phyloP scores from a whole-genome alignment of 2,113 vertebrate genomes.

The Halcyon senegalensis region DNA sequence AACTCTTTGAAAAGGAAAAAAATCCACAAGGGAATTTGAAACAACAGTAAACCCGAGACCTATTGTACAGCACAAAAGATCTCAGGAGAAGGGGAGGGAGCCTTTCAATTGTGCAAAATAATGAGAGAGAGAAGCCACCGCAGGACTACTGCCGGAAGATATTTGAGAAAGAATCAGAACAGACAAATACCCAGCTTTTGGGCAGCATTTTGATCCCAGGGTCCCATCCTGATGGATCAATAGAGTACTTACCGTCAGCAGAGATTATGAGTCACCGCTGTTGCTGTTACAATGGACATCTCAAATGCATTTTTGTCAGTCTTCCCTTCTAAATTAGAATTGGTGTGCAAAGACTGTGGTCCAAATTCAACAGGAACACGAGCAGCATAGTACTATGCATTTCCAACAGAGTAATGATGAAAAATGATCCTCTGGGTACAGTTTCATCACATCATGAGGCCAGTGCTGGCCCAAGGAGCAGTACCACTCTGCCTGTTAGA shows the following conservation, averaged over 20 bases:
- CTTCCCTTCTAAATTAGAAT: slow-evolving; percentile 5
- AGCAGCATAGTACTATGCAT: background rate
- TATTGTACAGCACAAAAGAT: background rate
- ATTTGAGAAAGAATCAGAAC: background rate
- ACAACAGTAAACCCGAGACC: slow-evolving; percentile 15
- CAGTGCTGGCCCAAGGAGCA: background rate
- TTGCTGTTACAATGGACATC: background rate
- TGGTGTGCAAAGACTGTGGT: background rate
- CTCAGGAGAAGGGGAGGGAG: background rate
- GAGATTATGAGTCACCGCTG: background rate
- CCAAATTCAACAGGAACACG: background rate
- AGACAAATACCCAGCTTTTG: background rate
- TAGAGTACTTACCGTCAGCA: background rate
- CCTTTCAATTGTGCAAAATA: slow-evolving; percentile 16
- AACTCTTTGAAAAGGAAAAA: slow-evolving; percentile 16
- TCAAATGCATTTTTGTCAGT: background rate
- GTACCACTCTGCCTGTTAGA: background rate
- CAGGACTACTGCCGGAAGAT: background rate
- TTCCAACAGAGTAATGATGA: background rate
- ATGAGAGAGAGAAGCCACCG: background rate
- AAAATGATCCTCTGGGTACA: background rate
- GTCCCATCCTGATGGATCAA: background rate
- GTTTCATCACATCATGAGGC: background rate
- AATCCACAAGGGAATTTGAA: background rate
- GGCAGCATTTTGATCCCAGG: background rate